These are phyloP conservation scores for Sinhomidia bicolor DNA, from an alignment of 2,888 invertebrate genomes.

Conservation along the genomic window DNA sequence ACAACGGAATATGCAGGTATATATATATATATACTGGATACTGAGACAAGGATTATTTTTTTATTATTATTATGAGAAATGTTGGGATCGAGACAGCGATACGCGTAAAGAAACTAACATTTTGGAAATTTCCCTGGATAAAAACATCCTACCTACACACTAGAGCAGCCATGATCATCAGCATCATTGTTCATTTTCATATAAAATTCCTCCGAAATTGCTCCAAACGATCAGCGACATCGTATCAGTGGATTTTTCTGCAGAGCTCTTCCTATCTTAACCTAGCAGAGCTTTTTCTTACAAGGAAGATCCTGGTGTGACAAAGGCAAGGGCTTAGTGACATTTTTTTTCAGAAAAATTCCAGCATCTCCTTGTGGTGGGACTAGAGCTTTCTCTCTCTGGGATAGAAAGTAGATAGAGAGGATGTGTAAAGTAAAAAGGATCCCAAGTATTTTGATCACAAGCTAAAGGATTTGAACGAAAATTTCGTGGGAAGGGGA, in stretches of 20 bases:
- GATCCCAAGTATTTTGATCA: too few relatives aligned
- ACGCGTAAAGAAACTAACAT: neutral
- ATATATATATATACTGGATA: too few relatives aligned
- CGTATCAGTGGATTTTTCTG: neutral
- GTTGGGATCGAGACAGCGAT: neutral
- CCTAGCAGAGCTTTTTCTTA: neutral
- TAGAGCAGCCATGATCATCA: too few relatives aligned
- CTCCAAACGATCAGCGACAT: neutral
- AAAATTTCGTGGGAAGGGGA: slow-evolving; percentile 5
- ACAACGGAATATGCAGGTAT: too few relatives aligned
- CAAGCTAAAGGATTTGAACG: neutral
- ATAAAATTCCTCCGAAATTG: neutral
- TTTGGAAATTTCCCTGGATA: slow-evolving; percentile 1
- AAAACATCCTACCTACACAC: neutral
- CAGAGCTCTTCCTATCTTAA: neutral
- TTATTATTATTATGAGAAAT: too few relatives aligned
- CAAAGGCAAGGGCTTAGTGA: neutral
- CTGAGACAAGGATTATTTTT: neutral
- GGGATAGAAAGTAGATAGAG: neutral
- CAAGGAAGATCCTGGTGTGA: neutral
- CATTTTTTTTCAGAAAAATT: neutral
- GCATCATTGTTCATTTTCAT: neutral
- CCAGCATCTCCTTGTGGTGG: neutral
- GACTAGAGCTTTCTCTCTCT: too few relatives aligned
- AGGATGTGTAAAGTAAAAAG: too few relatives aligned